A percentile compares a stretch with the other conserved stretches of the same genome.
phyloP scores from a whole-genome alignment of 2,797 vertebrate genomes.

The Bradypodion ventrale region DNA sequence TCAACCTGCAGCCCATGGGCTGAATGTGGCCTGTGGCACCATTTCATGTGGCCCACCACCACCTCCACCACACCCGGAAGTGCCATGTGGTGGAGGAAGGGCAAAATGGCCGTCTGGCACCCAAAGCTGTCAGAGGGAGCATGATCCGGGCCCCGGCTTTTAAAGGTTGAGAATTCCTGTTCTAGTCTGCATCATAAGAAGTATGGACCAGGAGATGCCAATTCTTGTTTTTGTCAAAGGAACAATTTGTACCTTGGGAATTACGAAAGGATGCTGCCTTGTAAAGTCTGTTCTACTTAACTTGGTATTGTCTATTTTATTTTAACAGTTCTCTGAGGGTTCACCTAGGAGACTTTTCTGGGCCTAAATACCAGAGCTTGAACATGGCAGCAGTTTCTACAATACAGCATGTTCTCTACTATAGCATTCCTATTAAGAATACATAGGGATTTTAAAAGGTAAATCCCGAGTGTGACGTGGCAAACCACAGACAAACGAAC shows the following conservation, averaged over 20 bases:
- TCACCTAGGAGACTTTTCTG: background rate
- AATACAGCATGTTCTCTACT: background rate
- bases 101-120: too few relatives aligned
- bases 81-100: too few relatives aligned
- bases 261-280: background rate
- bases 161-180: too few relatives aligned
- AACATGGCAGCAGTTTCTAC: background rate
- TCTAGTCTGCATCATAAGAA: background rate
- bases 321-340: background rate
- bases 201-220: background rate
- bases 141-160: too few relatives aligned
- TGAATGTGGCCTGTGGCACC: too few relatives aligned
- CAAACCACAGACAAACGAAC: slow-evolving; percentile 4
- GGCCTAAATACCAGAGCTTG: background rate
- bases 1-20: too few relatives aligned
- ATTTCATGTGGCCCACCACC: too few relatives aligned
- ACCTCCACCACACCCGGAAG: too few relatives aligned
- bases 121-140: too few relatives aligned
- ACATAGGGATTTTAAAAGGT: background rate
- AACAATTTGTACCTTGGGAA: background rate
- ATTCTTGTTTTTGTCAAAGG: background rate
- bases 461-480: background rate
- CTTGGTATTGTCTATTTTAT: background rate
- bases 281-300: background rate
- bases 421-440: background rate